A percentile compares a stretch with the other conserved stretches of the same genome.
Evolutionary conservation across 2,797 vertebrate genomes (phyloP).

Genomic region (Poliocrania exsul): DNA sequence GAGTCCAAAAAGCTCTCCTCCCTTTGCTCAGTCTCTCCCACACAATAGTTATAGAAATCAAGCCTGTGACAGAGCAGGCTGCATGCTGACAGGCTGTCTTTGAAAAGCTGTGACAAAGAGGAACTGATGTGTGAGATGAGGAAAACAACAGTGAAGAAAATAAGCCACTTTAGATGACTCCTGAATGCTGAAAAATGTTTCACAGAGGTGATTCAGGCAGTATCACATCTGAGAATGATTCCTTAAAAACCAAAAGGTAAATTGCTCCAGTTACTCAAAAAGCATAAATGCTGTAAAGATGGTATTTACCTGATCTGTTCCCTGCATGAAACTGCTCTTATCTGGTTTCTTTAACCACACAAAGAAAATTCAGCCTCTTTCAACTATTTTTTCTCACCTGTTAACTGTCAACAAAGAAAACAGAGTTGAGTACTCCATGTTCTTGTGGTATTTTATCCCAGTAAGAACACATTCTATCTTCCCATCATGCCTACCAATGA

Average conservation of each 20-base stretch:
- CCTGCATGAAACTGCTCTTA: neutral
- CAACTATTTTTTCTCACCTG: neutral
- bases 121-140: neutral
- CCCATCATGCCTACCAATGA: neutral
- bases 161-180: neutral
- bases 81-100: neutral
- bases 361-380: neutral
- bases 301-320: conserved; percentile 8
- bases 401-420: neutral
- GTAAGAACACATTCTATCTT: neutral
- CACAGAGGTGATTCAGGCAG: neutral
- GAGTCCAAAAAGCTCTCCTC: neutral
- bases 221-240: neutral
- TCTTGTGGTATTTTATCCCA: neutral
- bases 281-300: neutral
- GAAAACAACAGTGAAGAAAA: conserved; percentile 39
- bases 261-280: conserved; percentile 31
- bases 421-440: neutral
- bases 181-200: conserved; percentile 1
- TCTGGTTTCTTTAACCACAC: neutral
- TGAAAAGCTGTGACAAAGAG: neutral
- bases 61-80: neutral
- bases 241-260: conserved; percentile 22
- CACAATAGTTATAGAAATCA: neutral
- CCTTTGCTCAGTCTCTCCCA: neutral